These are phyloP conservation scores for Siderastrea siderea DNA, from an alignment of 92 coral and sea anemone genomes.

Conservation along the genomic window DNA sequence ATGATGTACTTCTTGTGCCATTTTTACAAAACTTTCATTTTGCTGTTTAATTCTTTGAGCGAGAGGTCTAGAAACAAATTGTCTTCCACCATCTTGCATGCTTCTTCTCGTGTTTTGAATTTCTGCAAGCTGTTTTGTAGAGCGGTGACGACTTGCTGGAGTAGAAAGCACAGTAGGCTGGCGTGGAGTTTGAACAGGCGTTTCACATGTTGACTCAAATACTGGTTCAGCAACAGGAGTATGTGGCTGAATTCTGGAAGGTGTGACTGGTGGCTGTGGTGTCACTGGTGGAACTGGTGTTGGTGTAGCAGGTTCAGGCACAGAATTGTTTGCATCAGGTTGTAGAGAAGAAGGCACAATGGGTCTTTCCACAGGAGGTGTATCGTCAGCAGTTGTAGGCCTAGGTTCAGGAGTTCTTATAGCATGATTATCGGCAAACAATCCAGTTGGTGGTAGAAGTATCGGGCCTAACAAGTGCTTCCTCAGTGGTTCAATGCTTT, in stretches of 20 bases:
- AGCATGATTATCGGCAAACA: too few species aligned
- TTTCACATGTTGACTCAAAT: background rate
- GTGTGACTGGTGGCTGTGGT: too few species aligned
- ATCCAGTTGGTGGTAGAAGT: constrained; percentile 37
- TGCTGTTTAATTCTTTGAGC: constrained; percentile 38
- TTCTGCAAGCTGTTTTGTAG: too few species aligned
- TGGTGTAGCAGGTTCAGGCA: background rate
- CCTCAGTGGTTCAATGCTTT: constrained; percentile 23
- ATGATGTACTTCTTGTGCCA: constrained; percentile 56
- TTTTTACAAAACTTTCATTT: constrained; percentile 26
- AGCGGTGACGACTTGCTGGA: too few species aligned
- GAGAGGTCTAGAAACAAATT: constrained; percentile 56
- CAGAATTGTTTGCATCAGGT: background rate
- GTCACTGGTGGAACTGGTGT: constrained; percentile 3
- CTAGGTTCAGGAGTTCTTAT: too few species aligned
- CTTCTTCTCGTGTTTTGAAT: background rate
- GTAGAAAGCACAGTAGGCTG: background rate
- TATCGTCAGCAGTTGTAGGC: too few species aligned
- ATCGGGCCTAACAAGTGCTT: constrained; percentile 14
- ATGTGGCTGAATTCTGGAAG: too few species aligned
- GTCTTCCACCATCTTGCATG: constrained; percentile 45
- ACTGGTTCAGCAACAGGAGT: background rate
- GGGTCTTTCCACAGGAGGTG: background rate
- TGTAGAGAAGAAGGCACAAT: background rate
- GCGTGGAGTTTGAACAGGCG: background rate